A percentile compares a stretch with the other conserved stretches of the same genome.
Conservation (phyloP, 1,140 invertebrate species). For the Bombus fervidus region DNA sequence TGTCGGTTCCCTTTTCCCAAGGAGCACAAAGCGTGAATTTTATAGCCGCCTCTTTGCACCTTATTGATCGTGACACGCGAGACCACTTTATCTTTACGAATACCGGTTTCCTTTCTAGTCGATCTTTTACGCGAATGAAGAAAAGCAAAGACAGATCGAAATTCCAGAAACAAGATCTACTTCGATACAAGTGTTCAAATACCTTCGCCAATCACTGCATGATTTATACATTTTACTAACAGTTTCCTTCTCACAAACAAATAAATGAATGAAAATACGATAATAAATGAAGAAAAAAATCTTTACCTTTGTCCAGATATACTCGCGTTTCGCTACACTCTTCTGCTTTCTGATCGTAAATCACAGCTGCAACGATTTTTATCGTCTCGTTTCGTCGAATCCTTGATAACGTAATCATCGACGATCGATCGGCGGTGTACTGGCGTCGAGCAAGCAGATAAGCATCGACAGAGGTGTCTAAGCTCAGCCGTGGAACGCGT, state of each 20-base stretch:
- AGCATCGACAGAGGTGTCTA: conserved; percentile 15
- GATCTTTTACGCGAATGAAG: not conserved
- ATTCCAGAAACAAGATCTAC: not conserved
- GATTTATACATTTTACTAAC: too few species aligned
- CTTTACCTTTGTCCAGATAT: not conserved
- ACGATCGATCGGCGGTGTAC: conserved; percentile 1
- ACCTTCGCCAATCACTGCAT: too few species aligned
- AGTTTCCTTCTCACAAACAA: too few species aligned
- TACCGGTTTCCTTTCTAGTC: not conserved
- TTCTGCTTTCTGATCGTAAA: not conserved
- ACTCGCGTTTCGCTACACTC: not conserved
- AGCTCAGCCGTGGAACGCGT: conserved; percentile 10
- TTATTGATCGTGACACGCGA: conserved; percentile 14
- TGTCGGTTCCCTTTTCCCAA: too few species aligned
- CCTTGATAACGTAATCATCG: conserved; percentile 46
- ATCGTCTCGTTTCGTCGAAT: conserved; percentile 14
- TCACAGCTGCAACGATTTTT: not conserved
- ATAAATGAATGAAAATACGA: too few species aligned
- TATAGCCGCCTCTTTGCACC: conserved; percentile 9
- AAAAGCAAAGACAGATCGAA: not conserved
- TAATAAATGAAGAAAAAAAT: not conserved
- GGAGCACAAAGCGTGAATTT: not conserved
- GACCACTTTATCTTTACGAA: not conserved
- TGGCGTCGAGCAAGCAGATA: conserved; percentile 22
- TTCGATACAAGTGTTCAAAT: too few species aligned